These are phyloP conservation scores for Pterostichus niger DNA, from an alignment of 2,888 invertebrate species.

Conservation along the genomic window DNA sequence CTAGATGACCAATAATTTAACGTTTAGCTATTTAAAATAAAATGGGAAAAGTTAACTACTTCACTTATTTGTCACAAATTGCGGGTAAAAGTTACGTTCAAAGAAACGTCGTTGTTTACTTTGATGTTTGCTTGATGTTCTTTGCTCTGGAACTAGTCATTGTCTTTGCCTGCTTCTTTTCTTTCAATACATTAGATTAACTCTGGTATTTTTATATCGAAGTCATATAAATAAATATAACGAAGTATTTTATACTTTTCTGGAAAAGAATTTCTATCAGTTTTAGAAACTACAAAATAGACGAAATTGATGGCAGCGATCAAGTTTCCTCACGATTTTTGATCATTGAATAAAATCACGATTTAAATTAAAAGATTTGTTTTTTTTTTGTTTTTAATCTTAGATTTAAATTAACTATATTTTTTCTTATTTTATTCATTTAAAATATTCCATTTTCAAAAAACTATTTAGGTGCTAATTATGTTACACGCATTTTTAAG, in stretches of 20 bases:
- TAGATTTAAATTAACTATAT: no score
- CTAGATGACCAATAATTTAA: conserved; percentile 57
- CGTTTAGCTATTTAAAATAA: conserved; percentile 48
- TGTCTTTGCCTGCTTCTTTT: not conserved
- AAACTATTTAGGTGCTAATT: no score
- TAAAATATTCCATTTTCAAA: no score
- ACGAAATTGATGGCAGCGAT: not conserved
- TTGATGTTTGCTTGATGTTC: conserved; percentile 8
- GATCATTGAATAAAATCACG: no score
- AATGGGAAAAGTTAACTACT: conserved; percentile 41
- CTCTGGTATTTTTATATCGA: conserved; percentile 29
- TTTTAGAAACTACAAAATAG: not conserved
- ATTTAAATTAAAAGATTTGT: no score
- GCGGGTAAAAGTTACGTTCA: conserved; percentile 54
- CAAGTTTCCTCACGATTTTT: not conserved
- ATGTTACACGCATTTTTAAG: no score
- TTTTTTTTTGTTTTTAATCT: no score
- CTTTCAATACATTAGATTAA: not conserved
- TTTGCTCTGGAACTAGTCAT: conserved; percentile 9
- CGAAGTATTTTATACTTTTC: conserved; percentile 20
- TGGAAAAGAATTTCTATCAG: not conserved
- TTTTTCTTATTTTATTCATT: no score
- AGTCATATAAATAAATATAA: conserved; percentile 32
- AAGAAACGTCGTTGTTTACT: conserved; percentile 48
- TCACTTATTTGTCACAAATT: conserved; percentile 59